Percentiles rank a stretch among this genome's conserved stretches.
Conservation (phyloP, 2,888 invertebrate genomes). For the Mellilla xanthometata region DNA sequence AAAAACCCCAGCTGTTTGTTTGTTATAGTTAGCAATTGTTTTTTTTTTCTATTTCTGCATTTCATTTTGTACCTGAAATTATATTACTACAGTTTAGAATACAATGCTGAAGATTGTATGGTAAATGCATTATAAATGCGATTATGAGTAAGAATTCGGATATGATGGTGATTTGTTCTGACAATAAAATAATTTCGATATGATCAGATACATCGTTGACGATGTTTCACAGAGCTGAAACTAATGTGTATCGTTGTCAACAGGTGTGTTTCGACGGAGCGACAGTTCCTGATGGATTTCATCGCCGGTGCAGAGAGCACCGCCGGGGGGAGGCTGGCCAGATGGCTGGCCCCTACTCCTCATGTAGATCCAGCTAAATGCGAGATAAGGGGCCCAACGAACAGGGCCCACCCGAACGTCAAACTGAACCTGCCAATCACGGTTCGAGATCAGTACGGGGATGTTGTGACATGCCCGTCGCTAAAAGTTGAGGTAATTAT, state of each 20-base stretch:
- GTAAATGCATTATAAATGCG: no score
- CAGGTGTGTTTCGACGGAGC: constrained; percentile 94
- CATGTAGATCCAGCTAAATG: constrained; percentile 94
- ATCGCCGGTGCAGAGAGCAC: constrained; percentile 92
- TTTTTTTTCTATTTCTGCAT: no score
- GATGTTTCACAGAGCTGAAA: no score
- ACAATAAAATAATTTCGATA: no score
- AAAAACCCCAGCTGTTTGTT: no score
- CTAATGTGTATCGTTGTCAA: constrained; percentile 43
- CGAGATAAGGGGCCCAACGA: constrained; percentile 89
- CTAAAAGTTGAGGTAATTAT: constrained; percentile 90
- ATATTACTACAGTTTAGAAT: no score
- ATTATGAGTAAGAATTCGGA: no score
- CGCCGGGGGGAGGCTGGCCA: constrained; percentile 95
- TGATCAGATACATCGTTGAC: no score
- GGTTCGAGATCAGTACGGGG: constrained; percentile 96
- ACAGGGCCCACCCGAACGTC: constrained; percentile 84
- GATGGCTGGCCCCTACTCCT: constrained; percentile 97
- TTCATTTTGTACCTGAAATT: no score
- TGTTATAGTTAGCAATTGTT: no score
- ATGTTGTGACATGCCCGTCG: constrained; percentile 91
- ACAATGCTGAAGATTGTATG: no score
- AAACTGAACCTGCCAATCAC: constrained; percentile 86
- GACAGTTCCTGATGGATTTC: constrained; percentile 95
- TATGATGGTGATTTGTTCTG: no score